A percentile compares a stretch with the other conserved stretches of the same genome.
Evolutionary conservation across 2,797 vertebrate genomes (phyloP).

Genomic region (Sitta carolinensis): DNA sequence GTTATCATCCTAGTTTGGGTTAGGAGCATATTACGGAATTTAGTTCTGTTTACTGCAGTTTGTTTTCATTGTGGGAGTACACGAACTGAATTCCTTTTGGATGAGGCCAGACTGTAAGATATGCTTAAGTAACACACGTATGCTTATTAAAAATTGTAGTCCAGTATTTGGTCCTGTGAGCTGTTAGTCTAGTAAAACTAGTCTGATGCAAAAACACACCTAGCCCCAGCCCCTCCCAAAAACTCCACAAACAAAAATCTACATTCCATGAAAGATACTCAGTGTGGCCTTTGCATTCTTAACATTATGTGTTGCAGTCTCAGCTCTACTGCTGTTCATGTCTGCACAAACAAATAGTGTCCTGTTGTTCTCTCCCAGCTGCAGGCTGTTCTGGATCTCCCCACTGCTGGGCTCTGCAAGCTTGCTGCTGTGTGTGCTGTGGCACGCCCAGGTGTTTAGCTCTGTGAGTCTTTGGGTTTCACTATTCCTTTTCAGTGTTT

Average conservation of each 20-base stretch:
- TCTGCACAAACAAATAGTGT: background rate
- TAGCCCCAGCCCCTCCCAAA: background rate
- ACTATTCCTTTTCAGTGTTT: background rate
- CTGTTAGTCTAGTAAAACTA: background rate
- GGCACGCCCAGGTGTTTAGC: background rate
- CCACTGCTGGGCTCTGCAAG: background rate
- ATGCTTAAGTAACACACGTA: rapidly evolving
- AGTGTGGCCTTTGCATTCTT: background rate
- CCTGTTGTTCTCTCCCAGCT: background rate
- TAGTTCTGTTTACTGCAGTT: background rate
- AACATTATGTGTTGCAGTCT: background rate
- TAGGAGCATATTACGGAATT: background rate
- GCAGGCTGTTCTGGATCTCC: background rate
- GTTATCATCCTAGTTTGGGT: background rate
- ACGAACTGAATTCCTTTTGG: background rate
- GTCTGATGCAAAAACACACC: background rate
- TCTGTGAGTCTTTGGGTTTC: background rate
- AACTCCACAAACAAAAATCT: background rate
- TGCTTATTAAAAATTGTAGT: background rate
- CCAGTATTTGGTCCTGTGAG: background rate
- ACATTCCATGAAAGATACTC: background rate
- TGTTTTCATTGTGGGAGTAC: background rate
- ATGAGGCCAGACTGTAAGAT: background rate
- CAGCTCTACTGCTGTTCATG: background rate
- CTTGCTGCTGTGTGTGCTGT: background rate